A percentile compares a stretch with the other conserved stretches of the same genome.
Conservation (phyloP, 2,113 vertebrate genomes). For the Mugil cephalus region DNA sequence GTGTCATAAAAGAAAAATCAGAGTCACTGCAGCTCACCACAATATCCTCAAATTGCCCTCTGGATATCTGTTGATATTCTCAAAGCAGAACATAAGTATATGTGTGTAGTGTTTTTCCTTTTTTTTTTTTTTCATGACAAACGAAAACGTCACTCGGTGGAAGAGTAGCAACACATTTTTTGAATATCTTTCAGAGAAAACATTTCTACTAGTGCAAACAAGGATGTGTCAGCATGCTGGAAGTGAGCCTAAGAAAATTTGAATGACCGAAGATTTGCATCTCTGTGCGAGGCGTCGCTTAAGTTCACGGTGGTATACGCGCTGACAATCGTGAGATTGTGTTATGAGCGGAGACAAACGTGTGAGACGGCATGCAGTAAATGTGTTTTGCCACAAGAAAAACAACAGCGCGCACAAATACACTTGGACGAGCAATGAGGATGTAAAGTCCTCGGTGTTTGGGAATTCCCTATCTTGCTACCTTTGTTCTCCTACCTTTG, state of each 20-base stretch:
- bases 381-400: no score
- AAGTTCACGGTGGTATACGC: no score
- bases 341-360: no score
- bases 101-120: background rate
- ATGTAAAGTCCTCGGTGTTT: constrained; percentile 35
- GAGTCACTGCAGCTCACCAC: background rate
- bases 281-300: background rate
- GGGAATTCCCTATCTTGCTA: constrained; percentile 39
- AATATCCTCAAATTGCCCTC: background rate
- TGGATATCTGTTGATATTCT: background rate
- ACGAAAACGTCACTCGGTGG: background rate
- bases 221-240: background rate
- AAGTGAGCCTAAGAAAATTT: background rate
- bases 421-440: constrained; percentile 49
- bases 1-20: background rate
- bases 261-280: background rate
- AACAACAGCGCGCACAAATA: background rate
- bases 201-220: no score
- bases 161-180: background rate
- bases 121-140: no score
- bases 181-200: background rate
- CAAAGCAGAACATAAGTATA: background rate
- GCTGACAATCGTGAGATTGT: background rate
- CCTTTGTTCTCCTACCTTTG: constrained; percentile 28
- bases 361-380: no score